Evolutionary conservation across 2,113 vertebrate genomes (phyloP).

Genomic region (Vidua chalybeata): DNA sequence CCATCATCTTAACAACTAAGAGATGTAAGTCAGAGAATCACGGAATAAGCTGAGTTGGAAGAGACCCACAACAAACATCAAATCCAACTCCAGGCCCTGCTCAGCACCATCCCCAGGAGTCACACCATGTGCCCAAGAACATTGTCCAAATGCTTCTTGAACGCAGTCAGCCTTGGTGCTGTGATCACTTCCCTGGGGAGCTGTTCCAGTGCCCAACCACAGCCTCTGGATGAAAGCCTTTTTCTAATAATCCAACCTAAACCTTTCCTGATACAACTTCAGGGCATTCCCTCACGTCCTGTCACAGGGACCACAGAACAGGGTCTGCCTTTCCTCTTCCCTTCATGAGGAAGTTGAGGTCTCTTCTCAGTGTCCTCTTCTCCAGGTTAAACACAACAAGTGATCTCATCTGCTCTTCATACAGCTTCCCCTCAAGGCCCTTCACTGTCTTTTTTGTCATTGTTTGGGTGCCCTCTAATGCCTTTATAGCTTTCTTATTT

Average conservation of each 20-base stretch:
- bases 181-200: background rate
- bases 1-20: background rate
- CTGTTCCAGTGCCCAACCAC: background rate
- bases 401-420: background rate
- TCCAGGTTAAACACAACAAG: background rate
- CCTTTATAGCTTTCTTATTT: background rate
- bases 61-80: rapidly evolving
- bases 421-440: background rate
- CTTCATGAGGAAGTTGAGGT: background rate
- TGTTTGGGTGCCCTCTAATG: background rate
- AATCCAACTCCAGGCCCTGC: background rate
- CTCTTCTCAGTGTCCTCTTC: background rate
- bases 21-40: background rate
- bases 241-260: background rate
- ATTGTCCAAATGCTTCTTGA: background rate
- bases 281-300: rapidly evolving
- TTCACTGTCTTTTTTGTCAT: background rate
- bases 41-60: background rate
- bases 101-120: background rate
- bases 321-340: background rate
- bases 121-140: background rate
- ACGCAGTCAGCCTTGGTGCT: background rate
- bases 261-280: background rate
- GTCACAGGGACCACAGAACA: background rate
- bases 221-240: background rate